Evolutionary conservation across 2,797 vertebrate genomes (phyloP).

Genomic region (Acrossocheilus wenchowensis): DNA sequence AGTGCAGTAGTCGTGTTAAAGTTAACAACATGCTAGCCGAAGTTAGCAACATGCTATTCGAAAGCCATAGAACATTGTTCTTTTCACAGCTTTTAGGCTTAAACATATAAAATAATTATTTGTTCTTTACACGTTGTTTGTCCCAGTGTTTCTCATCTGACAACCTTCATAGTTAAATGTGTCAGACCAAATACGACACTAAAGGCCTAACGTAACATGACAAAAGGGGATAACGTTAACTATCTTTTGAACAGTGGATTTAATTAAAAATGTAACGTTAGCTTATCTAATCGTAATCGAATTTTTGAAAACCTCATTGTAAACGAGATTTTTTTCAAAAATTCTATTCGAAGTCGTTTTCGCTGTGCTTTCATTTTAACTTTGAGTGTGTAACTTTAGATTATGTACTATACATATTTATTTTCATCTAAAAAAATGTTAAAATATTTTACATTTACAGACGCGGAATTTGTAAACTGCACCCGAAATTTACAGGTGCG

Average conservation of each 20-base stretch:
- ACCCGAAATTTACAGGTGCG: background rate
- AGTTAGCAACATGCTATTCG: conserved; percentile 28
- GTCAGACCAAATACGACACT: background rate
- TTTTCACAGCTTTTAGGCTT: background rate
- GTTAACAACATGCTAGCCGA: conserved; percentile 1
- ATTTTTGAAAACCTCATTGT: background rate
- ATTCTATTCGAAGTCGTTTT: background rate
- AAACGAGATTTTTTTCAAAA: background rate
- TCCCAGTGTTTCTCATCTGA: background rate
- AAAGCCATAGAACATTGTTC: background rate
- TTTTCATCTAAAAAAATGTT: background rate
- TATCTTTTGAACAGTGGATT: background rate
- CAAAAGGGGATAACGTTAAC: background rate
- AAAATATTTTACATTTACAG: background rate
- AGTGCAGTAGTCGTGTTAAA: background rate
- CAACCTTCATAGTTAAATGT: background rate
- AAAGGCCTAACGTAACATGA: conserved; percentile 5
- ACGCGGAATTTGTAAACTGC: background rate
- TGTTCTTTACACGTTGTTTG: background rate
- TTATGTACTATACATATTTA: background rate
- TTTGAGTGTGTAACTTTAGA: background rate
- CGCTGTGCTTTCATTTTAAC: background rate
- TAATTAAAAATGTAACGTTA: background rate
- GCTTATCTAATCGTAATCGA: too few species aligned
- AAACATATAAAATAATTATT: background rate